phyloP scores from a whole-genome alignment of 2,888 invertebrate species.

The Lepidocyrtinus sp. region DNA sequence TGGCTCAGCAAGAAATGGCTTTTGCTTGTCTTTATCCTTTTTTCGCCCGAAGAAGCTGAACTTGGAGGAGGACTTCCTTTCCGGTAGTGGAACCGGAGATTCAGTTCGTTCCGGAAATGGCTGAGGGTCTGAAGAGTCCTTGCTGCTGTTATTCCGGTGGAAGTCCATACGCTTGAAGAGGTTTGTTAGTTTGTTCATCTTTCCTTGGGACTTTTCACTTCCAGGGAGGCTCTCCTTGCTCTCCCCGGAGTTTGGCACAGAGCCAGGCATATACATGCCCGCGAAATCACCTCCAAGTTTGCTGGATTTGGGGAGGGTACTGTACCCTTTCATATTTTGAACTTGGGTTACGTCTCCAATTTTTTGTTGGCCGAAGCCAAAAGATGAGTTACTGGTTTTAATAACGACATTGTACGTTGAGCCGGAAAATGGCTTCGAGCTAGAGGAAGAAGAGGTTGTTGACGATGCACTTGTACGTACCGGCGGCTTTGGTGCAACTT shows the following conservation, averaged over 20 bases:
- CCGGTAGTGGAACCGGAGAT: too few relatives aligned
- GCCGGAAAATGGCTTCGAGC: conserved; percentile 47
- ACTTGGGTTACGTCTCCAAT: conserved; percentile 35
- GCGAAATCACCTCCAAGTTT: conserved; percentile 54
- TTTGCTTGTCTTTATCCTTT: conserved; percentile 54
- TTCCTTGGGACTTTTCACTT: conserved; percentile 49
- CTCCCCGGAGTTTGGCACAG: conserved; percentile 42
- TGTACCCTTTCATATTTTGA: conserved; percentile 61
- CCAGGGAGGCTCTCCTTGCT: conserved; percentile 59
- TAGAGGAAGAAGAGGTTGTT: conserved; percentile 15
- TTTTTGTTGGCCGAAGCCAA: conserved; percentile 60
- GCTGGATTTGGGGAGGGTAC: conserved; percentile 63
- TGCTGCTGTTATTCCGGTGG: conserved; percentile 53
- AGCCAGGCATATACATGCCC: conserved; percentile 50
- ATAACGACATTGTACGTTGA: conserved; percentile 56
- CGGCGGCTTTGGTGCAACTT: conserved; percentile 69
- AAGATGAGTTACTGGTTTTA: conserved; percentile 60
- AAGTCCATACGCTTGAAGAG: conserved; percentile 64
- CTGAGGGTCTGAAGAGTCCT: too few relatives aligned
- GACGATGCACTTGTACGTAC: conserved; percentile 60
- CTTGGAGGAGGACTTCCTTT: conserved; percentile 53
- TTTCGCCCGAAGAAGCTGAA: conserved; percentile 60
- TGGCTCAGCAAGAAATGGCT: conserved; percentile 61
- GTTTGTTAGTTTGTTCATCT: conserved; percentile 60
- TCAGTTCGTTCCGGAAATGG: neutral